These are phyloP conservation scores for Felis chaus DNA, from an alignment of 2,113 vertebrate species.

Conservation along the genomic window DNA sequence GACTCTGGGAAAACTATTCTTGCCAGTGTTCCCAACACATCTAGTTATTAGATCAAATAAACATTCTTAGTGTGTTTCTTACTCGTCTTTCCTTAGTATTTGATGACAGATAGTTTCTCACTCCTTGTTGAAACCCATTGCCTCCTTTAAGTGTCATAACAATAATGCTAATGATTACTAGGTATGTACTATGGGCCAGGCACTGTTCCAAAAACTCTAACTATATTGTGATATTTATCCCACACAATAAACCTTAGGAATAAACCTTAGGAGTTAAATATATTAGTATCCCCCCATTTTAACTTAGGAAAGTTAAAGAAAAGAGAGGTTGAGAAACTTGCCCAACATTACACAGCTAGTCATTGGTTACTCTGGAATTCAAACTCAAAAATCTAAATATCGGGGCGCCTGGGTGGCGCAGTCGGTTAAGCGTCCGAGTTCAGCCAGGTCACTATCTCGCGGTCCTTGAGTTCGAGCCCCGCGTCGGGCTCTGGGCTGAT, in stretches of 20 bases:
- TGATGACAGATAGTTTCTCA: neutral
- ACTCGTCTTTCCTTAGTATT: neutral
- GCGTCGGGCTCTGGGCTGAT: too few species aligned
- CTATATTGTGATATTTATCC: neutral
- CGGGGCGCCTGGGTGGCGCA: too few species aligned
- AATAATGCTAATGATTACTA: neutral
- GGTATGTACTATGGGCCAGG: neutral
- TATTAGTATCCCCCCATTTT: neutral
- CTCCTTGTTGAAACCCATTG: neutral
- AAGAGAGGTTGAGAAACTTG: neutral
- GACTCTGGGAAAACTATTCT: neutral
- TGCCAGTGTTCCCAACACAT: neutral
- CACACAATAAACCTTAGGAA: neutral
- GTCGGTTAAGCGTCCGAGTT: too few species aligned
- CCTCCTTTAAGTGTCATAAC: neutral
- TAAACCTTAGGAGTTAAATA: neutral
- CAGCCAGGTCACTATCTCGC: too few species aligned
- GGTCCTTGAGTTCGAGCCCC: too few species aligned
- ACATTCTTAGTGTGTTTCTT: neutral
- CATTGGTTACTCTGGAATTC: neutral
- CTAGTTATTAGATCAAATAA: neutral
- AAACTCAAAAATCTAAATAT: neutral
- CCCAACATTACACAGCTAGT: neutral
- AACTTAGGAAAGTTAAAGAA: neutral
- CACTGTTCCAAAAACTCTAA: neutral